Evolutionary conservation across 2,888 invertebrate species (phyloP).

Genomic region (Dryomyza anilis): DNA sequence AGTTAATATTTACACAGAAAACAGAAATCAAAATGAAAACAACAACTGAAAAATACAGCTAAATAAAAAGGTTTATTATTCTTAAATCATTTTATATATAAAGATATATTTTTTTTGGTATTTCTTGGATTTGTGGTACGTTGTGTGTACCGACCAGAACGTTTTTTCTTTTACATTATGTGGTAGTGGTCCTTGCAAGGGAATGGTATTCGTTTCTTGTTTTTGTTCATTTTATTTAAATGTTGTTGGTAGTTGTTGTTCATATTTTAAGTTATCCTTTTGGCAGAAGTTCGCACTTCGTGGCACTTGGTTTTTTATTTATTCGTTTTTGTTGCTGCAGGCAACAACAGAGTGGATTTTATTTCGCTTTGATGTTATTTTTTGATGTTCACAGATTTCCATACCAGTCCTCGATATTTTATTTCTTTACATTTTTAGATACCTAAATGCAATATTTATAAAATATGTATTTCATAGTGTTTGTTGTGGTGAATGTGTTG

Average conservation of each 20-base stretch:
- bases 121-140: constrained; percentile 50
- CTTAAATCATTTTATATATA: background rate
- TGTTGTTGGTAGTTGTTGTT: background rate
- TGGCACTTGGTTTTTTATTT: background rate
- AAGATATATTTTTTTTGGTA: background rate
- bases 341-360: background rate
- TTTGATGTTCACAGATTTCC: constrained; percentile 6
- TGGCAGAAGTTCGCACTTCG: background rate
- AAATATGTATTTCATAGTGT: background rate
- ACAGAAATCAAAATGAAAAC: no score
- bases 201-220: background rate
- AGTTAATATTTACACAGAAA: no score
- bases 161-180: constrained; percentile 60
- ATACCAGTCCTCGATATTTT: constrained; percentile 25
- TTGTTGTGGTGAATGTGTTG: background rate
- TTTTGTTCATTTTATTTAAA: constrained; percentile 33
- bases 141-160: constrained; percentile 57
- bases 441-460: background rate
- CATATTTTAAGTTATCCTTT: background rate
- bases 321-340: background rate
- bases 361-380: background rate
- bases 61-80: no score
- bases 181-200: constrained; percentile 45
- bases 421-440: constrained; percentile 21
- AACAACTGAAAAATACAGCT: no score